Base-by-base conservation (phyloP, 1,140 invertebrate species). In the Dufourea novaeangliae region DNA sequence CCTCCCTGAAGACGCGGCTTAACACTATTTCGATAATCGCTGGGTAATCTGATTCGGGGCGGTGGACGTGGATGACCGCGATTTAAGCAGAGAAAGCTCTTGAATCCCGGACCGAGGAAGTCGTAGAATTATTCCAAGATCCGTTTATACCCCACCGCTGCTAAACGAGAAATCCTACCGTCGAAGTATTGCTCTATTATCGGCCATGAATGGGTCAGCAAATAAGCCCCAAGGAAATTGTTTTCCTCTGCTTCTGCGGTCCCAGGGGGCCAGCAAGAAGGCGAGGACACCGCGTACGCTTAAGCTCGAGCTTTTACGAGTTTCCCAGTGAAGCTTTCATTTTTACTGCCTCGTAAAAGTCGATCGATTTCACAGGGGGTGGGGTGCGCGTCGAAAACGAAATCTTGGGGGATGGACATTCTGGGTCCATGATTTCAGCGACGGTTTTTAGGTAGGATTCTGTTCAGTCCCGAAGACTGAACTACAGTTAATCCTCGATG, bases 331-430 rank as follows among this genome's bases (percentile, higher is more conserved):
- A 50, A 56, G 54, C 50, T 66, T 72, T 57, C 34, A 44, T 66
- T 77, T 83, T 80, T 77, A 80, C 57, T 27, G 34, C 54, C 7
- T 61, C 78, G 62, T 84, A 80, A 84, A 84, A 50, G 29, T 32
- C 12, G 14, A 54, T 64, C 54, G 39, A 62, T 62, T 66, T 39
- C 39, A 5, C 32, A 12, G 27, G 22, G 20, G 29, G 37, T n/a
- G 17, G 52, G n/a, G n/a, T n/a, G n/a, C n/a, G n/a, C n/a, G n/a
- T n/a, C n/a, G n/a, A n/a, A n/a, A n/a, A n/a, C n/a, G n/a, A n/a
- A n/a, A n/a, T n/a, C n/a, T n/a, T n/a, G n/a, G n/a, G n/a, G n/a
- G n/a, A n/a, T n/a, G n/a, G n/a, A n/a, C n/a, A n/a, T n/a, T n/a
- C n/a, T n/a, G n/a, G n/a, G n/a, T n/a, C n/a, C n/a, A n/a, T n/a